Evolutionary conservation across 2,113 vertebrate genomes (phyloP).

Genomic region (Tyto alba): DNA sequence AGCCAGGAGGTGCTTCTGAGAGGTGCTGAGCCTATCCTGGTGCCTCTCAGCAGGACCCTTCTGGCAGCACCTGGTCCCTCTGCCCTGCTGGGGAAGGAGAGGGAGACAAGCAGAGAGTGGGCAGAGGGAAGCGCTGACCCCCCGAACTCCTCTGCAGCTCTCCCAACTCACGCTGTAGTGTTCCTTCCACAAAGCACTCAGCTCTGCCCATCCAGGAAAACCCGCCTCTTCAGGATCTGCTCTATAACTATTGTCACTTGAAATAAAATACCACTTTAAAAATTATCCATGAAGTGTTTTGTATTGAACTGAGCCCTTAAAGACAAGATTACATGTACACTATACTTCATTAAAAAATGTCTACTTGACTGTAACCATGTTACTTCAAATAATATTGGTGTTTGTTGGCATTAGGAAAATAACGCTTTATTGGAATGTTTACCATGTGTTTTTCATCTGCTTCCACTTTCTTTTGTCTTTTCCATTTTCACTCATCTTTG

Average conservation of each 20-base stretch:
- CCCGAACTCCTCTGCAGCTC: background rate
- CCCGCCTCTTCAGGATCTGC: background rate
- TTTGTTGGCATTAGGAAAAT: background rate
- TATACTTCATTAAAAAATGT: background rate
- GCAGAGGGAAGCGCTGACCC: background rate
- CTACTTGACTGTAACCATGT: background rate
- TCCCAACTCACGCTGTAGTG: background rate
- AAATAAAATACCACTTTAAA: background rate
- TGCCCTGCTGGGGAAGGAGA: background rate
- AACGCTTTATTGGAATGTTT: accelerated
- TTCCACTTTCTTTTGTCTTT: background rate
- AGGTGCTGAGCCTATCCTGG: background rate
- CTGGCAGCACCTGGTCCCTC: background rate
- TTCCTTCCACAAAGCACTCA: background rate
- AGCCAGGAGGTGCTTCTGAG: background rate
- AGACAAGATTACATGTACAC: background rate
- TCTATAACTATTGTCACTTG: background rate
- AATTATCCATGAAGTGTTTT: background rate
- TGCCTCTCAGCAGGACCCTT: background rate
- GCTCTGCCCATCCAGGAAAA: background rate
- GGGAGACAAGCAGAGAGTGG: background rate
- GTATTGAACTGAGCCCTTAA: background rate
- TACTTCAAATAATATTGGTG: background rate
- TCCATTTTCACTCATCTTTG: background rate
- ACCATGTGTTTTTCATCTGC: background rate